Evolutionary conservation across 2,113 vertebrate species (phyloP).

Genomic region (Irena cyanogastra): DNA sequence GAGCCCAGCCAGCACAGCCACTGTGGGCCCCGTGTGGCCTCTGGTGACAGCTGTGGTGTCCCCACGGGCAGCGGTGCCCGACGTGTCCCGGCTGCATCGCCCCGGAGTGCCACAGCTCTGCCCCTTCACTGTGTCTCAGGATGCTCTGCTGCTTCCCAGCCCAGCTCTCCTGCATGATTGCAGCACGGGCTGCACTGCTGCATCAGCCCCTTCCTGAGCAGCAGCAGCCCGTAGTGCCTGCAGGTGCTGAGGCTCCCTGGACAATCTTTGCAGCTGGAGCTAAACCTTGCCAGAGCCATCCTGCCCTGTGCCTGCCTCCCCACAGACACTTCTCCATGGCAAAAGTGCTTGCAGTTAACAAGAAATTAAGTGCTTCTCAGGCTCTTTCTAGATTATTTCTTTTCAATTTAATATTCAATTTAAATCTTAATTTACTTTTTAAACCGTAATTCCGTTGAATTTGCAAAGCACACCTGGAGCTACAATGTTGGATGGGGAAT

Average conservation of each 20-base stretch:
- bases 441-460: background rate
- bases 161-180: accelerated
- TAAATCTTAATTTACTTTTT: background rate
- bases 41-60: background rate
- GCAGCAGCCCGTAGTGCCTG: background rate
- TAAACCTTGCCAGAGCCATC: background rate
- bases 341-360: background rate
- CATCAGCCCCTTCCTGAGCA: background rate
- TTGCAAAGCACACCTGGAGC: background rate
- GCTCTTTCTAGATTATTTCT: background rate
- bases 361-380: background rate
- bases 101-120: background rate
- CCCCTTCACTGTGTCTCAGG: accelerated
- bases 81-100: accelerated
- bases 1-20: background rate
- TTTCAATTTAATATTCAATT: background rate
- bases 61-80: accelerated
- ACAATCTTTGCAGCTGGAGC: background rate
- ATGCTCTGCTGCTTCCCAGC: background rate
- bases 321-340: background rate
- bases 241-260: background rate
- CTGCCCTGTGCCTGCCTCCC: background rate
- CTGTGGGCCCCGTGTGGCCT: accelerated
- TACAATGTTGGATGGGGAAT: accelerated
- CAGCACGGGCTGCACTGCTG: background rate